A percentile compares a stretch with the other conserved stretches of the same genome.
Conservation (phyloP, 2,797 vertebrate species). For the Trachops cirrhosus region DNA sequence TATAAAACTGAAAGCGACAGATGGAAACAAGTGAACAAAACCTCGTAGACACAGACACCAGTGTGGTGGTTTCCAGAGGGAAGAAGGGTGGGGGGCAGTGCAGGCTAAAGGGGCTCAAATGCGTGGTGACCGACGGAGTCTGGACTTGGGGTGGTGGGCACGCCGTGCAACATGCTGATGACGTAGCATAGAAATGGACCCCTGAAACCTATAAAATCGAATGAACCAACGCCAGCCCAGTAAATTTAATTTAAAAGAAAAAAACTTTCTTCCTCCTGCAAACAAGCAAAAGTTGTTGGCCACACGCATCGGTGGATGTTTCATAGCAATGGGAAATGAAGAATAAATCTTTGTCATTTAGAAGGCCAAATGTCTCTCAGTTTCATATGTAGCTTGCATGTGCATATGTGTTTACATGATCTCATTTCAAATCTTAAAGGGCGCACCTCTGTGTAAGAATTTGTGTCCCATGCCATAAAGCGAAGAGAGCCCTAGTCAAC, state of each 20-base stretch:
- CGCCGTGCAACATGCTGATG: not conserved
- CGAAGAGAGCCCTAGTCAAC: conserved; percentile 26
- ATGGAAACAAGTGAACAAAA: not conserved
- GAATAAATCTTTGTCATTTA: not conserved
- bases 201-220: not conserved
- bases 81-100: not conserved
- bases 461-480: not conserved
- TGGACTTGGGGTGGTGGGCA: not conserved
- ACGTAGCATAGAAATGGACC: no score
- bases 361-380: not conserved
- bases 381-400: not conserved
- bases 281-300: not conserved
- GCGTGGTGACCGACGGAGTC: not conserved
- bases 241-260: not conserved
- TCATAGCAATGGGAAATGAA: not conserved
- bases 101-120: not conserved
- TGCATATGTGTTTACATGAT: conserved; percentile 19
- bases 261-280: not conserved
- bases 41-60: not conserved
- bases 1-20: not conserved
- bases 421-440: not conserved
- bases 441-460: not conserved
- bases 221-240: not conserved
- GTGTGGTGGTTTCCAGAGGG: not conserved
- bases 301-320: not conserved